Evolutionary conservation across 1,140 invertebrate genomes (phyloP).

Genomic region (Phenacoccus solenopsis): DNA sequence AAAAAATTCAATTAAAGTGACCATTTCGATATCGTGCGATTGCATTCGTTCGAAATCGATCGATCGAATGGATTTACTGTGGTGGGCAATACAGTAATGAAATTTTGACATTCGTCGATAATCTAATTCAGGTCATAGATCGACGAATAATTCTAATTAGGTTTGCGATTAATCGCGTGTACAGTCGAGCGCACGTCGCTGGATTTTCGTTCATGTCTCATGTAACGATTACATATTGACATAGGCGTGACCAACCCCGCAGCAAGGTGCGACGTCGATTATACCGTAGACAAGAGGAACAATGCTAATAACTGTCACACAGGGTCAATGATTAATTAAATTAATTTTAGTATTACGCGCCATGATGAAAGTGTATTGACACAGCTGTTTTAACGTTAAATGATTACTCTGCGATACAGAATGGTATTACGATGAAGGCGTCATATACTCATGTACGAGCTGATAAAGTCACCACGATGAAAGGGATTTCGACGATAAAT

Average conservation of each 20-base stretch:
- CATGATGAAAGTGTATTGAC: not conserved
- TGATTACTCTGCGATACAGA: not conserved
- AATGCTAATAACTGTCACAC: not conserved
- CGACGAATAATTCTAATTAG: not conserved
- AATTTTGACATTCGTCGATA: not conserved
- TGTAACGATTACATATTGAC: not conserved
- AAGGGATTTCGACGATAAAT: too few relatives aligned
- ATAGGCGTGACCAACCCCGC: not conserved
- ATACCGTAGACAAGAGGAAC: not conserved
- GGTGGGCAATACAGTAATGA: not conserved
- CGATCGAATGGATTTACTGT: not conserved
- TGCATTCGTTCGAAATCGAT: not conserved
- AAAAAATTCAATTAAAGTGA: not conserved
- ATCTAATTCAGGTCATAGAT: not conserved
- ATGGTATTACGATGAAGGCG: too few relatives aligned
- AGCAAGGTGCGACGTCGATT: not conserved
- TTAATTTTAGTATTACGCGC: not conserved
- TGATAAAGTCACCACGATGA: too few relatives aligned
- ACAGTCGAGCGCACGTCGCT: too few relatives aligned
- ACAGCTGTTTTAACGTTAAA: not conserved
- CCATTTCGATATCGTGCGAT: too few relatives aligned
- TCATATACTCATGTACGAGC: too few relatives aligned
- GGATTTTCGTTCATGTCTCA: too few relatives aligned
- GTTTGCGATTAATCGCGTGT: not conserved
- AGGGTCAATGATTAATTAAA: constrained; percentile 3